Percentiles rank a stretch among this genome's conserved stretches.
These are phyloP conservation scores for Drosophila pallidifrons DNA, from an alignment of 1,140 invertebrate species.

Conservation along the genomic window DNA sequence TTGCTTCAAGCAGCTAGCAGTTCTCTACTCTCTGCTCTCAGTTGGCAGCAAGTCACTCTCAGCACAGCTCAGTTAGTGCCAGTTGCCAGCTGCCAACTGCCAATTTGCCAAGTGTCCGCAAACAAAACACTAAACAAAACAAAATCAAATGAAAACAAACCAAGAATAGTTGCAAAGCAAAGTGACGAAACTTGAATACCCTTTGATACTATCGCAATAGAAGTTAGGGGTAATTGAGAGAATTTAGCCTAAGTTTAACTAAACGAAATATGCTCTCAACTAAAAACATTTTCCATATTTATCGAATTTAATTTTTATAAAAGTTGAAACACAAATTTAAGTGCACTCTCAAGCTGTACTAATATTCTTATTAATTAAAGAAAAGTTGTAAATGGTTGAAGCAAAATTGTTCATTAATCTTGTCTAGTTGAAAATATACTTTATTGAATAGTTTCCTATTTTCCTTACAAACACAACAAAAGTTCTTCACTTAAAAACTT, in stretches of 20 bases:
- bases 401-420: too few species aligned
- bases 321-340: too few species aligned
- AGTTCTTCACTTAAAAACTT: too few species aligned
- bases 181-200: constrained; percentile 11
- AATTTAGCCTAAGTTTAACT: neutral
- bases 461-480: too few species aligned
- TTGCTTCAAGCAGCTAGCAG: constrained; percentile 39
- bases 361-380: too few species aligned
- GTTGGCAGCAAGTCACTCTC: neutral
- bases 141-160: constrained; percentile 38
- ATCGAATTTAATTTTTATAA: too few species aligned
- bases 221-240: neutral
- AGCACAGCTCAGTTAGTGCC: constrained; percentile 10
- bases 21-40: neutral
- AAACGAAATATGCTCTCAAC: too few species aligned
- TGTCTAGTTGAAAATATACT: too few species aligned
- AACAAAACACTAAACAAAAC: constrained; percentile 62
- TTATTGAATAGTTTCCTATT: too few species aligned
- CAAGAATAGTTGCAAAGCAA: neutral
- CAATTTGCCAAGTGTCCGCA: constrained; percentile 80
- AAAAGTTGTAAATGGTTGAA: too few species aligned
- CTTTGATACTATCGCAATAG: neutral
- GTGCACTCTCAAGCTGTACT: too few species aligned
- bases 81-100: constrained; percentile 53
- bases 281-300: too few species aligned